Evolutionary conservation across 2,797 vertebrate species (phyloP).

Genomic region (Smutsia gigantea): DNA sequence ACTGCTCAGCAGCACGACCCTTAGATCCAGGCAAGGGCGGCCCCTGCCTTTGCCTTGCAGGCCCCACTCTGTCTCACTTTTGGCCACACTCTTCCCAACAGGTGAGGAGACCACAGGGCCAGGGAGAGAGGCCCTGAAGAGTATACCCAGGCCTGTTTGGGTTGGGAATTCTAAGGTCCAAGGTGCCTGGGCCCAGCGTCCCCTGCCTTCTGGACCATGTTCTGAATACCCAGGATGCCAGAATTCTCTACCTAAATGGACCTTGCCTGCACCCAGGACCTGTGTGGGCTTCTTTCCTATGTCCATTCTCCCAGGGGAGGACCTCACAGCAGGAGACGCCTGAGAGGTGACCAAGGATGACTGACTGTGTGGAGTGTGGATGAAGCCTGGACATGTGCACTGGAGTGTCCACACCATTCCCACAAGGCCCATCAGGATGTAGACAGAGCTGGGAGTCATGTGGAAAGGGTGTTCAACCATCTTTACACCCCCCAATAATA

Average conservation of each 20-base stretch:
- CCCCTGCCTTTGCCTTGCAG: neutral
- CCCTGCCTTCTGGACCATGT: neutral
- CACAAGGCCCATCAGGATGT: neutral
- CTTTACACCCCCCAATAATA: neutral
- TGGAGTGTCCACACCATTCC: neutral
- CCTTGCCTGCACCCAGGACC: neutral
- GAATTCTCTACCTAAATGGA: neutral
- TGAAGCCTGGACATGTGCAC: neutral
- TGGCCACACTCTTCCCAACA: neutral
- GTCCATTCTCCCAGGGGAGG: neutral
- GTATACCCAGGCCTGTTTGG: neutral
- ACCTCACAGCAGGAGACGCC: rapidly evolving
- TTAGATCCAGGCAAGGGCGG: neutral
- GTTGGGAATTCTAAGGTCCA: neutral
- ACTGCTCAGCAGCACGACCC: neutral
- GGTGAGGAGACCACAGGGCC: neutral
- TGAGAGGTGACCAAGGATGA: neutral
- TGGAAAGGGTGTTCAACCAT: neutral
- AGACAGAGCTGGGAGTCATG: neutral
- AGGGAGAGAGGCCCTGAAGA: neutral
- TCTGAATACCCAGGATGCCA: neutral
- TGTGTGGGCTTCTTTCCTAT: no score
- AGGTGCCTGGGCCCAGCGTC: neutral
- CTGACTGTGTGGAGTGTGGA: neutral
- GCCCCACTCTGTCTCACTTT: neutral